Conservation (phyloP, 2,888 invertebrate species). For the Chesias legatella region DNA sequence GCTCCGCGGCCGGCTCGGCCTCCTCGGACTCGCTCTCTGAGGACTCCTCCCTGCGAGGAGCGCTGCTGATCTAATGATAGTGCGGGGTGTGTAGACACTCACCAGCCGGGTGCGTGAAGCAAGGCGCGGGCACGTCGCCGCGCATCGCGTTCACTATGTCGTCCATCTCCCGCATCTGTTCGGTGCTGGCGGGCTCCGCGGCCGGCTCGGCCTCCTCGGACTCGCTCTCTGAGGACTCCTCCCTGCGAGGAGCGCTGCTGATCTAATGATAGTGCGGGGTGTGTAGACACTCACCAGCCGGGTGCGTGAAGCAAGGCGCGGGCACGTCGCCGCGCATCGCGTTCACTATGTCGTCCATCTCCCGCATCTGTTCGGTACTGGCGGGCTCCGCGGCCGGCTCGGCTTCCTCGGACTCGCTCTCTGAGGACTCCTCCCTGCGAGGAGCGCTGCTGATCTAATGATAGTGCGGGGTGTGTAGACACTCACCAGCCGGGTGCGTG, state of each 20-base stretch:
- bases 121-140: constrained; percentile 63
- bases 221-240: constrained; percentile 15
- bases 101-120: constrained; percentile 14
- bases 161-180: constrained; percentile 70
- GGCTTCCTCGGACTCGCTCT: constrained; percentile 11
- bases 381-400: constrained; percentile 45
- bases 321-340: constrained; percentile 81
- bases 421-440: constrained; percentile 10
- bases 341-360: constrained; percentile 78
- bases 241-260: too few species aligned
- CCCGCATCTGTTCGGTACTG: constrained; percentile 64
- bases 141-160: constrained; percentile 82
- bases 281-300: constrained; percentile 7
- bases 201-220: constrained; percentile 10
- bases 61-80: too few species aligned
- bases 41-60: too few species aligned
- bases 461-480: too few species aligned
- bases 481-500: constrained; percentile 11
- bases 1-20: constrained; percentile 44
- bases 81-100: too few species aligned
- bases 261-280: too few species aligned
- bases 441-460: too few species aligned
- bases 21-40: constrained; percentile 42
- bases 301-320: constrained; percentile 28
- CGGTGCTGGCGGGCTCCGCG: constrained; percentile 56